Evolutionary conservation across 2,888 invertebrate species (phyloP).

Genomic region (Timema cristinae): DNA sequence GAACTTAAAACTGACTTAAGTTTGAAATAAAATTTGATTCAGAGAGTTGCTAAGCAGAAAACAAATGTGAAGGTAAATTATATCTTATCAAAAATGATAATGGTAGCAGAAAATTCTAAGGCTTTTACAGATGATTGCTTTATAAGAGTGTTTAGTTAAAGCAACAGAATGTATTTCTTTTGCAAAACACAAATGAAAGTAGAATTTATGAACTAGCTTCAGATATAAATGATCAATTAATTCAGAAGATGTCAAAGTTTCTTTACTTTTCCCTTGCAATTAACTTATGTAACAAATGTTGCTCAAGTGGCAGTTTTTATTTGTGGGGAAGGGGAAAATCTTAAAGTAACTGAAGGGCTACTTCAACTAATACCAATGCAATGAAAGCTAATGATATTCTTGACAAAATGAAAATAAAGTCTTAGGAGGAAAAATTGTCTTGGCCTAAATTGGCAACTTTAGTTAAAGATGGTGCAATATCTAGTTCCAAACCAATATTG

Average conservation of each 20-base stretch:
- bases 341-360: neutral
- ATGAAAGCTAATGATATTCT: neutral
- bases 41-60: neutral
- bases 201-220: neutral
- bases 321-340: neutral
- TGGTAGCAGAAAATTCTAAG: too few species aligned
- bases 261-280: neutral
- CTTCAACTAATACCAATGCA: constrained; percentile 1
- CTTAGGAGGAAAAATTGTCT: constrained; percentile 2
- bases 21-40: constrained; percentile 6
- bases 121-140: too few species aligned
- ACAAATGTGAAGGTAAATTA: neutral
- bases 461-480: neutral
- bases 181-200: neutral
- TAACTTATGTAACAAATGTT: neutral
- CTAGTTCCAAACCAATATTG: too few species aligned
- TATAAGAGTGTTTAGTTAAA: too few species aligned
- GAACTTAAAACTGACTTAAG: constrained; percentile 13
- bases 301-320: constrained; percentile 17
- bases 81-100: neutral
- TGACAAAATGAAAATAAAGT: constrained; percentile 5
- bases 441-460: constrained; percentile 7
- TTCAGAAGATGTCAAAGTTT: neutral
- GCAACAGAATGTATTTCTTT: too few species aligned
- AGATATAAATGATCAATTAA: constrained; percentile 5